A percentile compares a stretch with the other conserved stretches of the same genome.
Evolutionary conservation across 2,888 invertebrate genomes (phyloP).

Genomic region (Pseudanteris insignis): DNA sequence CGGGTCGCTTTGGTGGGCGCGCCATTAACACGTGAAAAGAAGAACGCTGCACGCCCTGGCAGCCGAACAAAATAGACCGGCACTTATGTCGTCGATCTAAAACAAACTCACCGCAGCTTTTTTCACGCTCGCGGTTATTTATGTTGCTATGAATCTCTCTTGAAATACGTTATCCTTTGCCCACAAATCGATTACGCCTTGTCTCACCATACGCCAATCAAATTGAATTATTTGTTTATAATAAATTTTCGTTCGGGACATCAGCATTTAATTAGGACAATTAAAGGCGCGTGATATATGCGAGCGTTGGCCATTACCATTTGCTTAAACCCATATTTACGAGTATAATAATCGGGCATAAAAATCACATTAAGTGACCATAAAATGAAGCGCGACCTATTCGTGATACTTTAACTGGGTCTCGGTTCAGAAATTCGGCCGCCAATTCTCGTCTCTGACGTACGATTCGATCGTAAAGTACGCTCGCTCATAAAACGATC

Average conservation of each 20-base stretch:
- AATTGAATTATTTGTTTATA: conserved; percentile 32
- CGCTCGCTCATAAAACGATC: conserved; percentile 53
- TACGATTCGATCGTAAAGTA: conserved; percentile 44
- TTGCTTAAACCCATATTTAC: conserved; percentile 4
- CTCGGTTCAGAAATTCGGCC: background rate
- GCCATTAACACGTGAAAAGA: conserved; percentile 44
- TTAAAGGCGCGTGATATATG: conserved; percentile 2
- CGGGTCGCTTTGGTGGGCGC: conserved; percentile 44
- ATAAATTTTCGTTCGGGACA: conserved; percentile 10
- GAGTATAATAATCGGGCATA: conserved; percentile 6
- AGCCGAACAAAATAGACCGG: conserved; percentile 32
- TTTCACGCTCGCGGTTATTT: conserved; percentile 23
- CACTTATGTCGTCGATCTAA: conserved; percentile 19
- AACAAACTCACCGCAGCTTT: conserved; percentile 28
- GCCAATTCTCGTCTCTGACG: conserved; percentile 3
- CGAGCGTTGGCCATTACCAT: conserved; percentile 1
- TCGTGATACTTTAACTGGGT: background rate
- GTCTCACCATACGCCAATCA: conserved; percentile 14
- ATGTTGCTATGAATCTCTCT: conserved; percentile 4
- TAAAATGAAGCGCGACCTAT: conserved; percentile 4
- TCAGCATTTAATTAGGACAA: conserved; percentile 11
- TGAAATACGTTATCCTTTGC: too few relatives aligned
- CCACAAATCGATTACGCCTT: conserved; percentile 16
- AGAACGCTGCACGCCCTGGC: conserved; percentile 24
- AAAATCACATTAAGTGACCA: conserved; percentile 6